phyloP scores from a whole-genome alignment of 2,113 vertebrate genomes.

The Leptosomus discolor region DNA sequence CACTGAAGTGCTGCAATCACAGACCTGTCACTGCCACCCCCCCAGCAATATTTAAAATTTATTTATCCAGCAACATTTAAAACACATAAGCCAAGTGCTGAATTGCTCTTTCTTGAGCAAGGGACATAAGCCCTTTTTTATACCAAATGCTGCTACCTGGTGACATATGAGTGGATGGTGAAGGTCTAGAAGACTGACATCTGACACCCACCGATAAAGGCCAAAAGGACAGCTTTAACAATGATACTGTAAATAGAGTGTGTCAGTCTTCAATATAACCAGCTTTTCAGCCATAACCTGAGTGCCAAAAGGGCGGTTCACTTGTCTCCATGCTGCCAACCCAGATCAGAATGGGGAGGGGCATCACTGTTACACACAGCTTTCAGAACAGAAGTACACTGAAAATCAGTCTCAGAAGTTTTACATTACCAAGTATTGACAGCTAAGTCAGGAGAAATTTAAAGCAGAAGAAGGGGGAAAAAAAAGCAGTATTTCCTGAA shows the following conservation, averaged over 20 bases:
- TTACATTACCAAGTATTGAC: not conserved
- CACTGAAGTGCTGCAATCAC: not conserved
- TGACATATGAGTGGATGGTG: fast-evolving
- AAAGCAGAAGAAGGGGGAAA: not conserved
- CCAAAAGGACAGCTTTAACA: not conserved
- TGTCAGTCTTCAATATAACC: not conserved
- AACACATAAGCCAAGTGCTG: not conserved
- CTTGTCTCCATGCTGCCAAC: not conserved
- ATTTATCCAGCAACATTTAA: not conserved
- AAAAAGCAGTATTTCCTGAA: not conserved
- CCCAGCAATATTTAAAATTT: not conserved
- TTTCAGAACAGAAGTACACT: not conserved
- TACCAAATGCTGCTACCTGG: not conserved
- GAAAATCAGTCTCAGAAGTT: not conserved
- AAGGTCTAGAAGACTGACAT: not conserved
- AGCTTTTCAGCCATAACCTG: not conserved
- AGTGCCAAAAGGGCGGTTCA: not conserved
- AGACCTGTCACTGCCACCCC: not conserved
- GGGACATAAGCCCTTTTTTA: not conserved
- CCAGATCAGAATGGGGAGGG: not conserved
- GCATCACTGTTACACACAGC: not conserved
- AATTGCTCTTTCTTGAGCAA: not conserved
- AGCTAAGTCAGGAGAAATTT: not conserved
- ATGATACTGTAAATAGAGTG: not conserved
- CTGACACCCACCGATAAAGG: not conserved